Evolutionary conservation across 2,113 vertebrate species (phyloP).

Genomic region (Regulus satrapa): DNA sequence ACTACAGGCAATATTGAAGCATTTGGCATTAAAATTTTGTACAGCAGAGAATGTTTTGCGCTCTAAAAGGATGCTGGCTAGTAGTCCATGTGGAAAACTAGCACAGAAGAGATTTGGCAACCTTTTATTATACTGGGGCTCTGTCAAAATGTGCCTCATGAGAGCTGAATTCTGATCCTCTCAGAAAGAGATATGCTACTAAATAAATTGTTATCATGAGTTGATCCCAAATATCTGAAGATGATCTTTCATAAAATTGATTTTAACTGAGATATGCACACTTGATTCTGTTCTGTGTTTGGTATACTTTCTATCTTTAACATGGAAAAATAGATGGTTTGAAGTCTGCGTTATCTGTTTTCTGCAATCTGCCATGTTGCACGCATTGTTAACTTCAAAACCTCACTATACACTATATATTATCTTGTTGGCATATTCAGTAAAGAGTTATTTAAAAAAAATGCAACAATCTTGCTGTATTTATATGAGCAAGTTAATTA

Average conservation of each 20-base stretch:
- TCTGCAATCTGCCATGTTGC: conserved; percentile 65
- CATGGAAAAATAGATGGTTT: conserved; percentile 63
- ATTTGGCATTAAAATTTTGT: conserved; percentile 9
- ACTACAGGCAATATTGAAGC: neutral
- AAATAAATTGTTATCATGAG: neutral
- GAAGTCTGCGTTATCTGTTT: conserved; percentile 59
- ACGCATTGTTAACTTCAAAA: conserved; percentile 74
- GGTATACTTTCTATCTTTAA: conserved; percentile 53
- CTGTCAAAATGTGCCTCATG: conserved; percentile 21
- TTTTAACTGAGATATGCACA: conserved; percentile 51
- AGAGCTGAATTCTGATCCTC: conserved; percentile 31
- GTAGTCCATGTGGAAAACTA: conserved; percentile 35
- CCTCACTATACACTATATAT: conserved; percentile 76
- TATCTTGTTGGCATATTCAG: conserved; percentile 77
- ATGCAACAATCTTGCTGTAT: conserved; percentile 59
- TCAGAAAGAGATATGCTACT: neutral
- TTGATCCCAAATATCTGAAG: conserved; percentile 16
- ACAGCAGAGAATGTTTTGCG: neutral
- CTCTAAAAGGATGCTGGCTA: neutral
- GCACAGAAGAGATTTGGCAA: conserved; percentile 37
- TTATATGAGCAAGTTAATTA: conserved; percentile 62
- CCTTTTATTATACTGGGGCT: neutral
- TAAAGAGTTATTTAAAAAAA: conserved; percentile 79
- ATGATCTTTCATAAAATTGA: conserved; percentile 26
- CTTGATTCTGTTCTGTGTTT: conserved; percentile 69